Base-by-base conservation (phyloP, 2,888 invertebrate species). In the Drosophila crucigera region DNA sequence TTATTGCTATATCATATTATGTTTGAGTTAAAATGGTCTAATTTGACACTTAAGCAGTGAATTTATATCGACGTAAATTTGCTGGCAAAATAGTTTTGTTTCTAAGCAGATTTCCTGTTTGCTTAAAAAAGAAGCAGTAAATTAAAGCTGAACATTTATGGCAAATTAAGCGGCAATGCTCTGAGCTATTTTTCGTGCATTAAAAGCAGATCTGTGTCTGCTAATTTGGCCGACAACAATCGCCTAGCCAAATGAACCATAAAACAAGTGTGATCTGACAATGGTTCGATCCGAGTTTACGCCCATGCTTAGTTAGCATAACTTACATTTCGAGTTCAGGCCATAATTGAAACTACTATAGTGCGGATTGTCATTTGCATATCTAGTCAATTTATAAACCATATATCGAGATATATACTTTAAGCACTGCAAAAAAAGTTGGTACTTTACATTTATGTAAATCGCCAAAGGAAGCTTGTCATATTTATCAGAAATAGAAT, bases 121-220 rank as follows among this genome's bases (percentile, higher is more conserved):
- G 39, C 64, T 53, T 63, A 60, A 72, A 56, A 53, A 56, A 28
- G 11, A n/a, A 19, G 37, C 35, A 35, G 60, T 52, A 65, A 83
- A 70, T 80, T 69, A 78, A 80, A 73, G 79, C 78, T 58, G 55
- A 50, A 53, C 84, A 55, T 86, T 86, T 84, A 84, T 76, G 84
- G 84, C 82, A 77, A 74, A 76, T 78, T 83, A 84, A 84, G 79
- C 79, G 76, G 61, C 16, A 25, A 25, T 31, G 67, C 64, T 81
- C 67, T 55, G 37, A 66, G 61, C 43, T 61, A 75, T 70, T 77
- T 80, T 75, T 70, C 53, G 62, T 66, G 68, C 84, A 84, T 87
- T 84, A 77, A 84, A 78, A 82, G 73, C 80, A 80, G 84, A 84
- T 84, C 78, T 72, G 37, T 54, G 60, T 58, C 35, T 37, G 68